These are phyloP conservation scores for Sesamia nonagrioides DNA, from an alignment of 1,140 invertebrate genomes.

Conservation along the genomic window DNA sequence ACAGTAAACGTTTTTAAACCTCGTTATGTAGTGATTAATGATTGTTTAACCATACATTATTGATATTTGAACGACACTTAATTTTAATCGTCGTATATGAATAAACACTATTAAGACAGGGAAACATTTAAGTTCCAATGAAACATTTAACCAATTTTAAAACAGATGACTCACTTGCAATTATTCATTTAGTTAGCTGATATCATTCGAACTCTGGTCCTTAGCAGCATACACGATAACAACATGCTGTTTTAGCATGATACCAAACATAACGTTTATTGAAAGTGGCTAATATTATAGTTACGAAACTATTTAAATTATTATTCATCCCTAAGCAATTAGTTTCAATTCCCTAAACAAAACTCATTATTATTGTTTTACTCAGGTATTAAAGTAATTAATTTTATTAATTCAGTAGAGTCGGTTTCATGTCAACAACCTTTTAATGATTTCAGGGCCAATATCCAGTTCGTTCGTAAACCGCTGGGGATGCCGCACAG, in stretches of 20 bases:
- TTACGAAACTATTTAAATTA: not conserved
- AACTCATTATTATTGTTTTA: not conserved
- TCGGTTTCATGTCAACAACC: not conserved
- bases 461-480: constrained; percentile 97
- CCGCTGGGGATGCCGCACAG: constrained; percentile 95
- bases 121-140: not conserved
- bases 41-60: too few relatives aligned
- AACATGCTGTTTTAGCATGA: constrained; percentile 14
- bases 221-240: constrained; percentile 13
- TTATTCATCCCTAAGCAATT: not conserved
- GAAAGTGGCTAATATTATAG: not conserved
- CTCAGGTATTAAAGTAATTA: too few relatives aligned
- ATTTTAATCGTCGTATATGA: not conserved
- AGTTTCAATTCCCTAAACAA: not conserved
- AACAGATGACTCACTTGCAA: constrained; percentile 32
- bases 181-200: constrained; percentile 20
- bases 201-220: constrained; percentile 28
- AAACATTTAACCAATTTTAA: not conserved
- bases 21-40: too few relatives aligned
- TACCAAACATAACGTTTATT: constrained; percentile 18
- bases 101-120: not conserved
- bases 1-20: too few relatives aligned
- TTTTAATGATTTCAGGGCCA: constrained; percentile 90
- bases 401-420: too few relatives aligned
- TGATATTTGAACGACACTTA: too few relatives aligned